Conservation (phyloP, 2,888 invertebrate species). For the Hydropsyche betteni region DNA sequence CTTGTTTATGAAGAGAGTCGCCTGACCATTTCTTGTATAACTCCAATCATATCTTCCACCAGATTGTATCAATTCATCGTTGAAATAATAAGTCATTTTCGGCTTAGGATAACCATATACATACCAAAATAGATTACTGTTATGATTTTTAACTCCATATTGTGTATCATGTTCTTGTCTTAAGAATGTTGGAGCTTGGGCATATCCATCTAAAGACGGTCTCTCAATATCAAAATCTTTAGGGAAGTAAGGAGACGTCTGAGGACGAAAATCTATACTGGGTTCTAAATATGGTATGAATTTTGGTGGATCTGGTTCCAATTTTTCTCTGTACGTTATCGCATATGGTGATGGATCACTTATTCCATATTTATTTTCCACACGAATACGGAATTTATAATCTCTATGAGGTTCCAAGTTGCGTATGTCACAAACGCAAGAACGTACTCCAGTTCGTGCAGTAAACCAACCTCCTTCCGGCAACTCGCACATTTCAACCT, state of each 20-base stretch:
- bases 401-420: constrained; percentile 92
- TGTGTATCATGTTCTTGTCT: constrained; percentile 86
- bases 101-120: constrained; percentile 97
- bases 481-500: constrained; percentile 89
- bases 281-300: constrained; percentile 82
- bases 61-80: constrained; percentile 81
- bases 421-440: constrained; percentile 88
- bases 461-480: constrained; percentile 95
- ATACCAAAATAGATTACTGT: constrained; percentile 90
- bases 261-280: constrained; percentile 84
- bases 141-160: constrained; percentile 93
- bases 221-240: constrained; percentile 91
- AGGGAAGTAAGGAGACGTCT: constrained; percentile 87
- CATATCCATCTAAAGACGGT: constrained; percentile 84
- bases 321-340: constrained; percentile 79
- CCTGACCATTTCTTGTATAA: constrained; percentile 90
- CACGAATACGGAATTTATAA: constrained; percentile 94
- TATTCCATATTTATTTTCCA: constrained; percentile 95
- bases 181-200: constrained; percentile 86
- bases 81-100: constrained; percentile 87
- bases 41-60: constrained; percentile 88
- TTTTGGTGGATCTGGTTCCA: constrained; percentile 82
- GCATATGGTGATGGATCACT: constrained; percentile 96
- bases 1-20: constrained; percentile 88
- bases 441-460: constrained; percentile 83